These are phyloP conservation scores for Sphinx pinastri DNA, from an alignment of 2,888 invertebrate genomes.

Conservation along the genomic window DNA sequence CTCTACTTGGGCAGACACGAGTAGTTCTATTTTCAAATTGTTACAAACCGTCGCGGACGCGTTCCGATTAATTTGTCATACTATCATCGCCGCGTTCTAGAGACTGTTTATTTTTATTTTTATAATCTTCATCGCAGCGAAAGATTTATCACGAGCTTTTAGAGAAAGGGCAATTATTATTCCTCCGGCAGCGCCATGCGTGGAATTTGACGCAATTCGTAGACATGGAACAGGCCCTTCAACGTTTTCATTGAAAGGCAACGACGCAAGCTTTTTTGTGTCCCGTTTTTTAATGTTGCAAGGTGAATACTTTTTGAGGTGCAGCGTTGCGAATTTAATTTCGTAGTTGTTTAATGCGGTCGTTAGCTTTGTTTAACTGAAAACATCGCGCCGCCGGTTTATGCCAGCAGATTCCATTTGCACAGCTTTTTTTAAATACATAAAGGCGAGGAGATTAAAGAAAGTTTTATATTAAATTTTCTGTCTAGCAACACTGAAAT, in stretches of 20 bases:
- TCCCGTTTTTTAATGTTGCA: slow-evolving; percentile 18
- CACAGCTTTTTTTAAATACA: not conserved
- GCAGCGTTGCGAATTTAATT: slow-evolving; percentile 23
- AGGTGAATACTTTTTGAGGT: slow-evolving; percentile 19
- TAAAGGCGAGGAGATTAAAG: slow-evolving; percentile 10
- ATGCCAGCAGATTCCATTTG: slow-evolving; percentile 18
- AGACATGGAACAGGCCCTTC: slow-evolving; percentile 32
- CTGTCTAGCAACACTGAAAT: slow-evolving; percentile 11
- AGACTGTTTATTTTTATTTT: slow-evolving; percentile 60
- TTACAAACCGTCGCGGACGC: slow-evolving; percentile 53
- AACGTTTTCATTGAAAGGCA: slow-evolving; percentile 17
- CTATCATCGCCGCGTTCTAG: slow-evolving; percentile 60
- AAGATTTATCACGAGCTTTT: slow-evolving; percentile 64
- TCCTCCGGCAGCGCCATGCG: slow-evolving; percentile 47
- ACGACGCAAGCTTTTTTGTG: not conserved
- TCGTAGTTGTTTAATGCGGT: slow-evolving; percentile 24
- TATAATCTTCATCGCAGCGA: slow-evolving; percentile 59
- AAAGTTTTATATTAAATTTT: slow-evolving; percentile 11
- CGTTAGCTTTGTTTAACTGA: slow-evolving; percentile 23
- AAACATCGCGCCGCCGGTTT: slow-evolving; percentile 4
- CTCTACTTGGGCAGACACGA: slow-evolving; percentile 24
- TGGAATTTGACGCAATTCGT: slow-evolving; percentile 52
- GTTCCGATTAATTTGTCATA: slow-evolving; percentile 73
- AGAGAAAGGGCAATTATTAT: slow-evolving; percentile 57
- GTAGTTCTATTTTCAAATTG: slow-evolving; percentile 66